phyloP scores from a whole-genome alignment of 2,797 vertebrate species.

The Parauchenoglanis ngamensis region DNA sequence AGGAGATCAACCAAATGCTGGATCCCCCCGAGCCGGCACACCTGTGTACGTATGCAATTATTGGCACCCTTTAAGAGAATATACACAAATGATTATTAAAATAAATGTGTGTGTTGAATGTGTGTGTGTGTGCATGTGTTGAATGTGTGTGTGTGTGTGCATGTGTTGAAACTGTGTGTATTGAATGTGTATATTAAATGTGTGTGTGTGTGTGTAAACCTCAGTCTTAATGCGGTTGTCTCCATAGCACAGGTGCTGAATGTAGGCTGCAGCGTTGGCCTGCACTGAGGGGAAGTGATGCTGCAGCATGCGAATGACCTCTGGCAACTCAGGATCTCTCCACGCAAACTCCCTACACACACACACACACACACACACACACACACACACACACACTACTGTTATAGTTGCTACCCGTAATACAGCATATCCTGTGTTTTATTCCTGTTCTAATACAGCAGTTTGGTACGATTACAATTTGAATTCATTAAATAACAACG shows the following conservation, averaged over 20 bases:
- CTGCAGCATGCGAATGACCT: constrained; percentile 98
- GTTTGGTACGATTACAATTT: neutral
- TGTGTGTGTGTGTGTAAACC: constrained; percentile 69
- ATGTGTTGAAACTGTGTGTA: neutral
- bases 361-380: constrained; percentile 26
- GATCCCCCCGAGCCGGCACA: constrained; percentile 92
- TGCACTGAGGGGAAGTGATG: constrained; percentile 98
- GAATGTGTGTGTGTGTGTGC: constrained; percentile 15
- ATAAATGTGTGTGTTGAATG: too few species aligned
- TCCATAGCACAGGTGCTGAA: constrained; percentile 96
- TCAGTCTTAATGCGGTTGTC: constrained; percentile 94
- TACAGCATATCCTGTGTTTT: neutral
- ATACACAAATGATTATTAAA: neutral
- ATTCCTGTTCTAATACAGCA: neutral
- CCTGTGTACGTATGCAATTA: constrained; percentile 70
- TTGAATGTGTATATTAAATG: neutral
- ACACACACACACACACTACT: constrained; percentile 21
- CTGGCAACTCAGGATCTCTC: constrained; percentile 92
- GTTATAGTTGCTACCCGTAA: neutral
- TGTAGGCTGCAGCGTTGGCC: constrained; percentile 93
- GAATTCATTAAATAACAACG: neutral
- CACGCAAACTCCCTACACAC: constrained; percentile 92
- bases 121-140: neutral
- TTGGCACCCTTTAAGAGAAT: neutral
- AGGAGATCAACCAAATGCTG: constrained; percentile 95